phyloP scores from a whole-genome alignment of 2,888 invertebrate species.

The Abscondita cerata region DNA sequence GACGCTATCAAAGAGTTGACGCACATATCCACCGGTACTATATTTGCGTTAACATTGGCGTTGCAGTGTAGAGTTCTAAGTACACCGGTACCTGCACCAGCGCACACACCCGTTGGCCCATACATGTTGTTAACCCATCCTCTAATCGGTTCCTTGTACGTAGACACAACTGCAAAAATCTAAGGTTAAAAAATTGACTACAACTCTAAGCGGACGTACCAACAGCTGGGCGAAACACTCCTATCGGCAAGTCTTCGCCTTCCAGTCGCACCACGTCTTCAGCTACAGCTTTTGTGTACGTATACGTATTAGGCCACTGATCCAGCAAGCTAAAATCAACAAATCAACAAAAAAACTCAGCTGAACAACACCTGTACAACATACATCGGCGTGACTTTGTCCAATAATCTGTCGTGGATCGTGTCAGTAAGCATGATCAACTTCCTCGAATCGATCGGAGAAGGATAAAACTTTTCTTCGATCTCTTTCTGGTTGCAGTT shows the following conservation, averaged over 20 bases:
- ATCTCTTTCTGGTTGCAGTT: slow-evolving; percentile 55
- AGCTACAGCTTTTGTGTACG: slow-evolving; percentile 89
- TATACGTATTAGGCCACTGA: slow-evolving; percentile 87
- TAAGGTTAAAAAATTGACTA: not conserved
- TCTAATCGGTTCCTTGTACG: slow-evolving; percentile 75
- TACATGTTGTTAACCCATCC: slow-evolving; percentile 94
- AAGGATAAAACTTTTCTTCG: slow-evolving; percentile 57
- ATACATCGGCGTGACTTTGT: slow-evolving; percentile 66
- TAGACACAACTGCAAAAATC: slow-evolving; percentile 65
- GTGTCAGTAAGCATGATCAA: slow-evolving; percentile 61
- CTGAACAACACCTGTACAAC: slow-evolving; percentile 43
- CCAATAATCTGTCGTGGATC: slow-evolving; percentile 61
- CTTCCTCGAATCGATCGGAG: slow-evolving; percentile 62
- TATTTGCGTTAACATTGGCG: slow-evolving; percentile 72
- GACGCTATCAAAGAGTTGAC: slow-evolving; percentile 83
- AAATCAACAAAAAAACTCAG: not conserved
- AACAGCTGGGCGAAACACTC: slow-evolving; percentile 85
- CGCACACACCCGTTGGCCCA: slow-evolving; percentile 80
- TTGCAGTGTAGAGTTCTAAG: slow-evolving; percentile 77
- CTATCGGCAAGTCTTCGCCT: slow-evolving; percentile 76
- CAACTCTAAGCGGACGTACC: slow-evolving; percentile 61
- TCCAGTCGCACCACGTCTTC: slow-evolving; percentile 76
- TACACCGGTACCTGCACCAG: slow-evolving; percentile 80
- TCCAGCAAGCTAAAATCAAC: slow-evolving; percentile 56
- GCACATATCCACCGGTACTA: slow-evolving; percentile 79